Base-by-base conservation (phyloP, 2,797 vertebrate species). In the Jordanella pulchra region DNA sequence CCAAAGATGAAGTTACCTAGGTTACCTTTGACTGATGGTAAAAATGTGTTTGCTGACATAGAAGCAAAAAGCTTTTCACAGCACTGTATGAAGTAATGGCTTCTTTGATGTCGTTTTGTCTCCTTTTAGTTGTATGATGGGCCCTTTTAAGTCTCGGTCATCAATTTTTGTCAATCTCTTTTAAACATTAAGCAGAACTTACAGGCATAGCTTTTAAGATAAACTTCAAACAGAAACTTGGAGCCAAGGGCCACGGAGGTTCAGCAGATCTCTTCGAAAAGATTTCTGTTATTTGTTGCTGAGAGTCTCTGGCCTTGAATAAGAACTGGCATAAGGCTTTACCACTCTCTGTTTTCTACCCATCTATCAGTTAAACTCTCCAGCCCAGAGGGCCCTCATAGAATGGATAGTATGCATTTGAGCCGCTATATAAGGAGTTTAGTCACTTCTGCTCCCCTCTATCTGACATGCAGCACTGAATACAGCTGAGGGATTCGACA, bases 391-490 rank as follows among this genome's bases (percentile, higher is more conserved):
- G 64, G 65, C 80, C 63, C 82, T 35, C 65, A 77, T 81, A 58
- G 82, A 81, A 88, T 82, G 77, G 84, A 90, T 84, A 82, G 77
- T 56, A n/a, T 76, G 78, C 67, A 80, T 81, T 86, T 85, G 67
- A 71, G 79, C 86, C 79, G 87, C 84, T 85, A 87, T 84, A 67
- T 0, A 58, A 78, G 84, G 72, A 84, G 78, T 76, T 83, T 86
- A 78, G 89, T 91, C 84, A 85, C 84, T 78, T 73, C 67, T 60
- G 5, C 82, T 66, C 54, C 50, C 64, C 17, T 28, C 81, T 50
- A 67, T 81, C 76, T 76, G 78, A 75, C 74, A 15, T 73, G 66
- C 78, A 78, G 83, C 78, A 47, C 77, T 80, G 87, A 84, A 81
- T 75, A 69, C 83, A 71, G 15, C 55, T 1, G 81, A 88, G 89